Conservation (phyloP, 2,113 vertebrate species). For the Cnemophilus loriae region DNA sequence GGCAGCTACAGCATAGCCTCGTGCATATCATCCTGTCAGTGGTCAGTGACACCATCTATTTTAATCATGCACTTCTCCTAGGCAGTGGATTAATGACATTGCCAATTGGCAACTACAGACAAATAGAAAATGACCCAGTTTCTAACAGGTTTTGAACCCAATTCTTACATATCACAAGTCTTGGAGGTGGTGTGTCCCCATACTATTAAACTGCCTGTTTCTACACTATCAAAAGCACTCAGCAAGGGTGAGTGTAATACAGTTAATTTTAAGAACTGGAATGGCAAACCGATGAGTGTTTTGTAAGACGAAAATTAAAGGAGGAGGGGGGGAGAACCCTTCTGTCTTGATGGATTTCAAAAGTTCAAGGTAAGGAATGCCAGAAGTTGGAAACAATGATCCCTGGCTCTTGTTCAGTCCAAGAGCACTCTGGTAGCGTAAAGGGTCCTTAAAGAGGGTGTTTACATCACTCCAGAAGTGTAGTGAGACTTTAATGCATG, state of each 20-base stretch:
- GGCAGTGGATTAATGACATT: background rate
- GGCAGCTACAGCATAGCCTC: background rate
- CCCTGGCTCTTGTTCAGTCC: background rate
- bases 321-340: background rate
- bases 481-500: background rate
- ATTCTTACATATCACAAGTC: background rate
- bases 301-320: background rate
- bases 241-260: background rate
- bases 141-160: background rate
- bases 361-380: background rate
- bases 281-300: background rate
- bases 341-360: background rate
- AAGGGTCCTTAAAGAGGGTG: slow-evolving; percentile 9
- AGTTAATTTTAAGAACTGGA: background rate
- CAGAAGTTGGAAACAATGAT: slow-evolving; percentile 4
- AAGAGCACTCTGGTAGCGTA: background rate
- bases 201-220: background rate
- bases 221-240: background rate
- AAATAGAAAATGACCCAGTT: background rate
- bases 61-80: background rate
- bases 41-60: background rate
- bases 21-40: background rate
- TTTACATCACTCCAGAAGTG: slow-evolving; percentile 31
- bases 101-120: slow-evolving; percentile 17
- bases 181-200: background rate